These are phyloP conservation scores for Penaeus monodon DNA, from an alignment of 2,888 invertebrate genomes.

Conservation along the genomic window DNA sequence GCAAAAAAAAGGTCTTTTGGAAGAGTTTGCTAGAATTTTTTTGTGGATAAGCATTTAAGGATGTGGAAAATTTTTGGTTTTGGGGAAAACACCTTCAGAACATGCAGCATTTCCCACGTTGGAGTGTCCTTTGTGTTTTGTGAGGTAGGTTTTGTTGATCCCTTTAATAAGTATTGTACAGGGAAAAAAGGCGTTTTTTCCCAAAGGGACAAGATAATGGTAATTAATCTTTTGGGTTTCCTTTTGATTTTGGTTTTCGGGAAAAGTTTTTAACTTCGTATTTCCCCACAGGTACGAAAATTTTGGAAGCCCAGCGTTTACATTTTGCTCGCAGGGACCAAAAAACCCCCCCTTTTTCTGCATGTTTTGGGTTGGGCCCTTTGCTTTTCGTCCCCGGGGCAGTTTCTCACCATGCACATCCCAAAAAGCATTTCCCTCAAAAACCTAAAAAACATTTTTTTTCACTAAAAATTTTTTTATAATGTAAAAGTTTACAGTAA, in stretches of 20 bases:
- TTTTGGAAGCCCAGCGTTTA: constrained; percentile 38
- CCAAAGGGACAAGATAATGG: neutral
- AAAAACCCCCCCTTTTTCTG: constrained; percentile 74
- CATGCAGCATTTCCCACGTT: constrained; percentile 35
- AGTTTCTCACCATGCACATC: constrained; percentile 72
- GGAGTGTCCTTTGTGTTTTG: constrained; percentile 56
- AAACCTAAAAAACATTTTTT: constrained; percentile 71
- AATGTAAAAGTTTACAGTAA: too few species aligned
- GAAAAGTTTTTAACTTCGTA: neutral
- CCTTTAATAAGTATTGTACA: neutral
- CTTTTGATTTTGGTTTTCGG: too few species aligned
- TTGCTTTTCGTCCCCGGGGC: constrained; percentile 73
- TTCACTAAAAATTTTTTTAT: too few species aligned
- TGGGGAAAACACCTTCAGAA: constrained; percentile 53
- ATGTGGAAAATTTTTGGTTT: constrained; percentile 50
- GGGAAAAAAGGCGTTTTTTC: neutral
- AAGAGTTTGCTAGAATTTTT: constrained; percentile 30
- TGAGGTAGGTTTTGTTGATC: constrained; percentile 22
- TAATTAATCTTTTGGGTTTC: neutral
- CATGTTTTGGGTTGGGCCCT: constrained; percentile 73
- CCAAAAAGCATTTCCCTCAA: constrained; percentile 74
- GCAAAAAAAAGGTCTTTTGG: constrained; percentile 20
- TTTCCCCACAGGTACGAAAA: constrained; percentile 37
- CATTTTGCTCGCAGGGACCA: constrained; percentile 69
- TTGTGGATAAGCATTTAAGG: constrained; percentile 46